A percentile compares a stretch with the other conserved stretches of the same genome.
Conservation (phyloP, 1,140 invertebrate species). For the Ceratosolen fusciceps region DNA sequence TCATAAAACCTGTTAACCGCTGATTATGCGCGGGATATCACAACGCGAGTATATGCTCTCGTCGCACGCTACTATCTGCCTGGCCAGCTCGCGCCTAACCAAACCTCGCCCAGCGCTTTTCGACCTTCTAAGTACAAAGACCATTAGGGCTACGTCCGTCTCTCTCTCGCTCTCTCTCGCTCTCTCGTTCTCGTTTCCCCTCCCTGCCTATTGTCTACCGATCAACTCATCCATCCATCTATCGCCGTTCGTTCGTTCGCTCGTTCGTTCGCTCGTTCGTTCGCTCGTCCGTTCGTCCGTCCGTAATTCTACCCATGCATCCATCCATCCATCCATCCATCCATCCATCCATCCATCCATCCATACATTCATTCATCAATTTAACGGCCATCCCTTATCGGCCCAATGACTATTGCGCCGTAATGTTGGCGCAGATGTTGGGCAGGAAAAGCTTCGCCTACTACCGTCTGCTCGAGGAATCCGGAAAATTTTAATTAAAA, state of each 20-base stretch:
- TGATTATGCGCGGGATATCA: slow-evolving; percentile 61
- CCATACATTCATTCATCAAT: no score
- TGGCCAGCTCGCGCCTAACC: slow-evolving; percentile 47
- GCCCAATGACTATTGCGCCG: neutral
- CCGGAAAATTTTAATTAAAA: slow-evolving; percentile 37
- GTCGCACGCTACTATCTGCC: no score
- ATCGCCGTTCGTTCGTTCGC: no score
- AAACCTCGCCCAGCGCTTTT: neutral
- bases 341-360: no score
- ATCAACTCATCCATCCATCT: no score
- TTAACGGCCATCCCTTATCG: neutral
- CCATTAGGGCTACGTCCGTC: neutral
- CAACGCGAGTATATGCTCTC: slow-evolving; percentile 44
- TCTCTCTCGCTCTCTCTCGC: neutral
- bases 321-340: no score
- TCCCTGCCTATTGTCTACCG: no score
- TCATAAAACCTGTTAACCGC: slow-evolving; percentile 69
- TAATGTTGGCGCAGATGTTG: neutral
- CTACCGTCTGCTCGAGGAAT: neutral
- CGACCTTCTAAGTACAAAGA: slow-evolving; percentile 42
- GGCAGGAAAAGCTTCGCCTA: slow-evolving; percentile 8
- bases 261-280: no score
- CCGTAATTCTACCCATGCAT: no score
- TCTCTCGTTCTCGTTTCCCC: neutral
- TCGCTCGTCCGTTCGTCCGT: no score